These are phyloP conservation scores for Eulemur rubriventer DNA, from an alignment of 2,797 vertebrate genomes.

Conservation along the genomic window DNA sequence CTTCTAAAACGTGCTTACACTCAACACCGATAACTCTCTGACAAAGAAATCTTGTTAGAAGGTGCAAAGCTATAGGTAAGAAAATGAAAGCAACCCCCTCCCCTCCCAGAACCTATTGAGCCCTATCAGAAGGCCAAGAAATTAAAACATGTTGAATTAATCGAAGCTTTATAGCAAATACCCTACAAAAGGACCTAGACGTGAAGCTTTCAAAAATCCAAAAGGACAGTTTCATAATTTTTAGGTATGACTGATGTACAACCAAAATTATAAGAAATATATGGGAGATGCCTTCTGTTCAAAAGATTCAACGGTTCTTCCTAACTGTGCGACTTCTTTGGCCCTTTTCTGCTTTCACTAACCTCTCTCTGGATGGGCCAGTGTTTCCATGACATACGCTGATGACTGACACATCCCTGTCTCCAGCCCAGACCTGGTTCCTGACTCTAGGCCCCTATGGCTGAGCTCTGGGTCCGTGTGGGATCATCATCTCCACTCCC, in stretches of 20 bases:
- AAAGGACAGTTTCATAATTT: not conserved
- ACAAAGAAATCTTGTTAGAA: not conserved
- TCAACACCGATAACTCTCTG: not conserved
- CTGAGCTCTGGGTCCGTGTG: not conserved
- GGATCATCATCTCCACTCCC: not conserved
- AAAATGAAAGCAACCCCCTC: not conserved
- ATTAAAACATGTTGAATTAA: not conserved
- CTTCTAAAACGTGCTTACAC: not conserved
- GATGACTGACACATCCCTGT: not conserved
- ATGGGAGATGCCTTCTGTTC: conserved; percentile 1
- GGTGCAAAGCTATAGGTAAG: not conserved
- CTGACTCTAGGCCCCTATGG: not conserved
- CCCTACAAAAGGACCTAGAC: not conserved
- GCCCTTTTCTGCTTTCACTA: not conserved
- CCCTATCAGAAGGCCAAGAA: not conserved
- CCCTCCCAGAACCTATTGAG: not conserved
- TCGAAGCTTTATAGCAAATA: not conserved
- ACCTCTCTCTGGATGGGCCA: not conserved
- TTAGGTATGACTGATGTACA: not conserved
- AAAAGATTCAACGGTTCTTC: not conserved
- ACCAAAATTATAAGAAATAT: not conserved
- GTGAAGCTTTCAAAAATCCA: not conserved
- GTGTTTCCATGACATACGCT: not conserved
- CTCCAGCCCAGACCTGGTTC: not conserved
- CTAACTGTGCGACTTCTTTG: not conserved